Conservation (phyloP, 2,113 vertebrate genomes). For the Clupea harengus region DNA sequence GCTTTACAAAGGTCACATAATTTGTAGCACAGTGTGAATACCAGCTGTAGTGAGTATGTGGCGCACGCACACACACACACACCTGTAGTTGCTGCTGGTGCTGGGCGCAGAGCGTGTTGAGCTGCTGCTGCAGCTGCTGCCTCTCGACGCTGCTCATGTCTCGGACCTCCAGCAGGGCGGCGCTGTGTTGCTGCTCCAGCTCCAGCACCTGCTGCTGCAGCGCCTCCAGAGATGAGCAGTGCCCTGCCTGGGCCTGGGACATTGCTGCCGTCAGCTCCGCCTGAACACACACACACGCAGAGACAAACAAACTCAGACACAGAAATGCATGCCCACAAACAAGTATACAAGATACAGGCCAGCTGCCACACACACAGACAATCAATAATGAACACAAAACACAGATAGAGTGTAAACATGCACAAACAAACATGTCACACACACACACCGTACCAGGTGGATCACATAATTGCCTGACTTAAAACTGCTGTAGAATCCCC, state of each 20-base stretch:
- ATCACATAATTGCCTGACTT: neutral
- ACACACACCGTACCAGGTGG: neutral
- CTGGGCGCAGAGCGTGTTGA: conserved; percentile 58
- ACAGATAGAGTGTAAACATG: neutral
- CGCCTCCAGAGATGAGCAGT: conserved; percentile 64
- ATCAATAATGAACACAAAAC: neutral
- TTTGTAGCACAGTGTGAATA: neutral
- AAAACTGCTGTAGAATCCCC: neutral
- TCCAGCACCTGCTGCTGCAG: conserved; percentile 71
- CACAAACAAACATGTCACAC: neutral
- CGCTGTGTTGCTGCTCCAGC: conserved; percentile 73
- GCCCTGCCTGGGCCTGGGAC: conserved; percentile 72
- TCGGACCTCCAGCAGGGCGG: conserved; percentile 70
- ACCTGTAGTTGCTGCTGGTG: conserved; percentile 78
- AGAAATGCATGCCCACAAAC: neutral
- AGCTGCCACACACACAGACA: neutral
- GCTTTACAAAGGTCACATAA: neutral
- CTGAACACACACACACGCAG: conserved; percentile 48
- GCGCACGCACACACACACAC: conserved; percentile 18
- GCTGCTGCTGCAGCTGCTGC: conserved; percentile 58
- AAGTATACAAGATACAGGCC: too few species aligned
- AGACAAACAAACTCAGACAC: neutral
- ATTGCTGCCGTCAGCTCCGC: conserved; percentile 60
- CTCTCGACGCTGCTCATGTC: conserved; percentile 61
- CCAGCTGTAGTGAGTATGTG: neutral